phyloP scores from a whole-genome alignment of 2,888 invertebrate genomes.

The Anodontia alba region DNA sequence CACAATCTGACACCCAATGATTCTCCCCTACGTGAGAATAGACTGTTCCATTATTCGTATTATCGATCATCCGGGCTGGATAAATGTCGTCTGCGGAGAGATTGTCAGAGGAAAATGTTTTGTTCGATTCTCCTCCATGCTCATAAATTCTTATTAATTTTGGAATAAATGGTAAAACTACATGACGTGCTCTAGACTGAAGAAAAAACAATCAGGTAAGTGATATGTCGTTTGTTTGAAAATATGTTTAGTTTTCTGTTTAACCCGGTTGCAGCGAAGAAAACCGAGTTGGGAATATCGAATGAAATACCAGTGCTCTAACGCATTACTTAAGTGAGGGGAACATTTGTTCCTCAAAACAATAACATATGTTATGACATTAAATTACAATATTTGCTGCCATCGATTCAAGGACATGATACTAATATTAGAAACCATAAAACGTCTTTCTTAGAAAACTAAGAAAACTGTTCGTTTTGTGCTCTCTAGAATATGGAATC shows the following conservation, averaged over 20 bases:
- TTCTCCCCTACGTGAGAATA: neutral
- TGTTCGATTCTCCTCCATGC: neutral
- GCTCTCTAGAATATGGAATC: no score
- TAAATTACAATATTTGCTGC: no score
- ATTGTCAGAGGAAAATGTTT: constrained; percentile 1
- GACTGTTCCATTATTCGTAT: neutral
- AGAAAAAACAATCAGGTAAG: neutral
- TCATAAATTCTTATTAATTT: neutral
- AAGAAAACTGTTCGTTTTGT: no score
- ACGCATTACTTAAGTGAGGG: no score
- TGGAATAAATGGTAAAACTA: neutral
- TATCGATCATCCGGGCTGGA: constrained; percentile 1
- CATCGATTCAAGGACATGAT: no score
- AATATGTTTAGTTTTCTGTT: neutral
- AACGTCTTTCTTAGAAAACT: no score
- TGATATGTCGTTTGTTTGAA: neutral
- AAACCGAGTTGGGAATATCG: neutral
- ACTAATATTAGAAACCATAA: no score
- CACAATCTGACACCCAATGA: neutral
- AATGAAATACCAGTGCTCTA: neutral
- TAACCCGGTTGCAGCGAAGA: neutral
- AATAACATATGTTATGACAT: no score
- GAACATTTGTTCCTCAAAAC: no score
- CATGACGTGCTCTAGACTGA: neutral
- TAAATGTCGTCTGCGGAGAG: neutral